These are phyloP conservation scores for Ypsolopha scabrella DNA, from an alignment of 2,888 invertebrate species.

Conservation along the genomic window DNA sequence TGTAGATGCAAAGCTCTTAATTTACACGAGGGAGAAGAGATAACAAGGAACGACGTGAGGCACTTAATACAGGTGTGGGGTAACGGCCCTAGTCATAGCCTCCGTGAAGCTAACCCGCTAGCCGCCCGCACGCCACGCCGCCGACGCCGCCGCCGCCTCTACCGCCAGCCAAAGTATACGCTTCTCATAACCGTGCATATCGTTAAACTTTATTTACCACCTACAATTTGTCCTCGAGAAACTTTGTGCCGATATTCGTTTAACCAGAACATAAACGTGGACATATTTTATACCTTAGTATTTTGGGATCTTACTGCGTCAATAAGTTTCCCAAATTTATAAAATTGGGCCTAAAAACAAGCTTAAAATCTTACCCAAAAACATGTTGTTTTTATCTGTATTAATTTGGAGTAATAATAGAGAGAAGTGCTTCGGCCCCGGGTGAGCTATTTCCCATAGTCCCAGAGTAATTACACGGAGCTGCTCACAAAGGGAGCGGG, in stretches of 20 bases:
- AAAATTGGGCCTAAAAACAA: too few species aligned
- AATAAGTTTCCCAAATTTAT: not conserved
- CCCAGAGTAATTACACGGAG: slow-evolving; percentile 60
- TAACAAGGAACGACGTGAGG: slow-evolving; percentile 38
- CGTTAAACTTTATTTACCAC: slow-evolving; percentile 60
- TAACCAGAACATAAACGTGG: not conserved
- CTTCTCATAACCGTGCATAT: slow-evolving; percentile 57
- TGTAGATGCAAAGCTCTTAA: slow-evolving; percentile 31
- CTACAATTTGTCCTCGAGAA: slow-evolving; percentile 54
- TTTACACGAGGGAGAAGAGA: slow-evolving; percentile 33
- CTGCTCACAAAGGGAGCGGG: slow-evolving; percentile 44
- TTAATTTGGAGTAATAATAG: slow-evolving; percentile 40
- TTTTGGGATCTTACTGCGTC: not conserved
- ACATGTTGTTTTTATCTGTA: slow-evolving; percentile 7
- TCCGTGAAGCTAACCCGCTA: slow-evolving; percentile 23
- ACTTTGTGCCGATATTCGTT: slow-evolving; percentile 9
- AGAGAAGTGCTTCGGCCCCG: slow-evolving; percentile 41
- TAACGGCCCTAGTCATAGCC: slow-evolving; percentile 23
- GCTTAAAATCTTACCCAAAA: too few species aligned
- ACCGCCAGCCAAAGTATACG: slow-evolving; percentile 22
- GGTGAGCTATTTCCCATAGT: slow-evolving; percentile 59
- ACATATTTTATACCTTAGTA: too few species aligned
- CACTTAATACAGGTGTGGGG: slow-evolving; percentile 36
- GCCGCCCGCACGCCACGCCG: too few species aligned
- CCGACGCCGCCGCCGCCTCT: not conserved